Evolutionary conservation across 2,888 invertebrate genomes (phyloP), one percentile per base, ranked within the genome.

Genomic region (Brachyptera putata): DNA sequence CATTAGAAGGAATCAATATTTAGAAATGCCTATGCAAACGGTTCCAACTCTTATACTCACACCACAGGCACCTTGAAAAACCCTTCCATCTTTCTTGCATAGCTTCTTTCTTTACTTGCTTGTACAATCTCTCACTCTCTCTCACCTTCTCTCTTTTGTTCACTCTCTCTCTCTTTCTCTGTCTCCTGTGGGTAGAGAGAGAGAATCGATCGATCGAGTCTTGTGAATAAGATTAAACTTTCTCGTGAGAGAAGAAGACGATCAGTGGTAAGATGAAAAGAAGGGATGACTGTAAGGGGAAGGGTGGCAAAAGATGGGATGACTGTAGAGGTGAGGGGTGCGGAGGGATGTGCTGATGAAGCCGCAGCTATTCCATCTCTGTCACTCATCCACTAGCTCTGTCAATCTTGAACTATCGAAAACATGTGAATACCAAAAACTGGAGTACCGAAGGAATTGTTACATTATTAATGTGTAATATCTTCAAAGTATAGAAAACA

Each of bases 1-100:
- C 63, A 63, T 63, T 63, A 63, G 60, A 55, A 34, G 30, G 60
- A 61, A 63, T 63, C 63, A 60, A 63, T 63, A 63, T 63, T 63
- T 60, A 63, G 60, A 63, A 63, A 63, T 63, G 63, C 57, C 56
- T 55, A 58, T 55, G 60, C 57, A 57, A 63, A 63, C 60, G 60
- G 58, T 53, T 60, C 49, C 46, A 26, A 43, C n/a, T n/a, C 37
- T 50, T 36, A 21, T 11, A 18, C 21, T n/a, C 41, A 24, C n/a
- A 22, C 53, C 34, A 22, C 18, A 34, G 24, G 21, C n/a, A n/a
- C n/a, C n/a, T n/a, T n/a, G n/a, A n/a, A n/a, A n/a, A n/a, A n/a
- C n/a, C n/a, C n/a, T n/a, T n/a, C 53, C 53, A 53, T 36, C 53
- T 53, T 36, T 18, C 7, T 39, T 7, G n/a, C n/a, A n/a, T n/a